Evolutionary conservation across 2,888 invertebrate genomes (phyloP).

Genomic region (Temnothorax unifasciatus): DNA sequence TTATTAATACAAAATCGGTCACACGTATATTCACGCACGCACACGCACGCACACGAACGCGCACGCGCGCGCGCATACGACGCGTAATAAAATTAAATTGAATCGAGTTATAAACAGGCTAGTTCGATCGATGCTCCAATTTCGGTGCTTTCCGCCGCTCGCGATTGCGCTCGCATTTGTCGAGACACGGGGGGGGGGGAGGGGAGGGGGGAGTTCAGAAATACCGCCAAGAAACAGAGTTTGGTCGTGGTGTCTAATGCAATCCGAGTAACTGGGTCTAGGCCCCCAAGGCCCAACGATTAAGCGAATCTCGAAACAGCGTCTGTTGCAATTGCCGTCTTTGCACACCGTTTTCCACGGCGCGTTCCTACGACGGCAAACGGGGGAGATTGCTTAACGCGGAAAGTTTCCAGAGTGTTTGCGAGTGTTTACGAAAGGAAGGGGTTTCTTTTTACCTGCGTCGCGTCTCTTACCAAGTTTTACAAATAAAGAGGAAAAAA

Average conservation of each 20-base stretch:
- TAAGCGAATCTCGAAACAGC: constrained; percentile 84
- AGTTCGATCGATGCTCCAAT: constrained; percentile 34
- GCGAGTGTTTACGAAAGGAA: constrained; percentile 79
- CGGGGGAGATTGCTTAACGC: constrained; percentile 74
- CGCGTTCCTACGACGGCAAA: constrained; percentile 71
- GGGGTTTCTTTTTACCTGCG: constrained; percentile 64
- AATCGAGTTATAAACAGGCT: constrained; percentile 16
- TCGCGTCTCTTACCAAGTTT: constrained; percentile 1
- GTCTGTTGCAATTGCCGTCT: constrained; percentile 81
- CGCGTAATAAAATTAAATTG: constrained; percentile 19
- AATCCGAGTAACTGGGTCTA: constrained; percentile 82
- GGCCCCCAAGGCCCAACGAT: constrained; percentile 83
- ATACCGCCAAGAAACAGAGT: constrained; percentile 57
- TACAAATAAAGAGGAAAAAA: background rate
- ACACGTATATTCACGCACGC: background rate
- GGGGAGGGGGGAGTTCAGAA: background rate
- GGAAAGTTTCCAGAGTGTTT: constrained; percentile 80
- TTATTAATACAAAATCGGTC: constrained; percentile 1
- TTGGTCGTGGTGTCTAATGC: constrained; percentile 70
- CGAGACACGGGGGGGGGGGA: background rate
- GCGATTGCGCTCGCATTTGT: constrained; percentile 10
- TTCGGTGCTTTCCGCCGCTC: constrained; percentile 29
- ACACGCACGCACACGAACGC: background rate
- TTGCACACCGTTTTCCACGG: constrained; percentile 75
- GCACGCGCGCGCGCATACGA: background rate